These are phyloP conservation scores for Pseudomugil gertrudae DNA, from an alignment of 2,797 vertebrate genomes.

Conservation along the genomic window DNA sequence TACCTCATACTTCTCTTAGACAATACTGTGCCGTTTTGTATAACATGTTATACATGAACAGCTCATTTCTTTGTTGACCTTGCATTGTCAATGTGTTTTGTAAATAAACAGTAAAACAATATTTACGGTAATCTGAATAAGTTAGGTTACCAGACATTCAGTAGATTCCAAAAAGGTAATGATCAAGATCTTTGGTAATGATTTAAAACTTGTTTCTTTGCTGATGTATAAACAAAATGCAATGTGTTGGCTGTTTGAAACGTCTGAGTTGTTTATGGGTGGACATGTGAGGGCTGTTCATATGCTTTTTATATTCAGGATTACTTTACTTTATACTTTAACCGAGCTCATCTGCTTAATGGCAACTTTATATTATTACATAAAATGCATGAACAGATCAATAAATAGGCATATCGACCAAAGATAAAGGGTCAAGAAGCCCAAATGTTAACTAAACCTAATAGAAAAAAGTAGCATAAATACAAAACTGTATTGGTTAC, in stretches of 20 bases:
- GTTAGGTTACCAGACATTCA: not conserved
- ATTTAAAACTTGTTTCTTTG: not conserved
- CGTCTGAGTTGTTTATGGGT: not conserved
- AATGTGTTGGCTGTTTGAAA: not conserved
- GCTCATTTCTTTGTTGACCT: conserved; percentile 66
- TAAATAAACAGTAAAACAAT: conserved; percentile 75
- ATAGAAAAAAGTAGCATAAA: not conserved
- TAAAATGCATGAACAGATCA: not conserved
- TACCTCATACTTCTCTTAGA: conserved; percentile 67
- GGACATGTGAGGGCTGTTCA: not conserved
- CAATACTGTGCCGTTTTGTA: conserved; percentile 61
- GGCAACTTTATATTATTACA: not conserved
- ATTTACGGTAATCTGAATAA: conserved; percentile 15
- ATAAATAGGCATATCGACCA: not conserved
- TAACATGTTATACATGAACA: conserved; percentile 61
- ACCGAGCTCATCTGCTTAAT: not conserved
- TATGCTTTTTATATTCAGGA: not conserved
- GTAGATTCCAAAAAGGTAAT: not conserved
- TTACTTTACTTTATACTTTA: too few species aligned
- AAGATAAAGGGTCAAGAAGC: not conserved
- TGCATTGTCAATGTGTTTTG: conserved; percentile 62
- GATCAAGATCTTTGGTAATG: not conserved
- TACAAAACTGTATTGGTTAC: not conserved
- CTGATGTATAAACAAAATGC: not conserved
- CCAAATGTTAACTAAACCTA: too few species aligned